phyloP scores from a whole-genome alignment of 2,888 invertebrate genomes.

The Scelioninae gen. 1 region DNA sequence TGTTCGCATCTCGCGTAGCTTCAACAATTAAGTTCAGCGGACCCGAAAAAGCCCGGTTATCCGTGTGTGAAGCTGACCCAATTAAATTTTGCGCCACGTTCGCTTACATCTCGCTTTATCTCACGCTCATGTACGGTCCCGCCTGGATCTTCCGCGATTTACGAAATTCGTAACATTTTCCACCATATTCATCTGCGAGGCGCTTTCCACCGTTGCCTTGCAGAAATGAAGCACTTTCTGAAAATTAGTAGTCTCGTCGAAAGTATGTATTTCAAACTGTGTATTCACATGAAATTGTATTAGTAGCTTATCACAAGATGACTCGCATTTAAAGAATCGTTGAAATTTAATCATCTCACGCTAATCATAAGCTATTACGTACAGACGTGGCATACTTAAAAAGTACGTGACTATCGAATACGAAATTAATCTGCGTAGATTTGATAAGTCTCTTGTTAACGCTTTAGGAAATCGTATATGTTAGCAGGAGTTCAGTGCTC shows the following conservation, averaged over 20 bases:
- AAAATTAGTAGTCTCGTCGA: conserved; percentile 42
- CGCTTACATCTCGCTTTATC: conserved; percentile 36
- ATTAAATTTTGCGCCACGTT: conserved; percentile 76
- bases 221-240: conserved; percentile 40
- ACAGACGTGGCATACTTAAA: conserved; percentile 14
- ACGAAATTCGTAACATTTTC: conserved; percentile 57
- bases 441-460: conserved; percentile 22
- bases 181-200: conserved; percentile 28
- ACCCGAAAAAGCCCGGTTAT: conserved; percentile 73
- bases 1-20: conserved; percentile 39
- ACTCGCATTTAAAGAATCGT: conserved; percentile 17
- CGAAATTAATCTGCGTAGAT: conserved; percentile 17
- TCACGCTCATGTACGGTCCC: conserved; percentile 18
- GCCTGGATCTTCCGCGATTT: conserved; percentile 37
- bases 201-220: conserved; percentile 13
- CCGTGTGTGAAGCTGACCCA: conserved; percentile 74
- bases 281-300: conserved; percentile 16
- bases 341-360: conserved; percentile 35
- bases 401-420: conserved; percentile 26
- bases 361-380: conserved; percentile 18
- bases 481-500: not conserved
- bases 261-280: conserved; percentile 20
- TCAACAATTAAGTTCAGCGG: conserved; percentile 75
- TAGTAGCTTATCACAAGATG: conserved; percentile 2
- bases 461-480: not conserved